A percentile compares a stretch with the other conserved stretches of the same genome.
These are phyloP conservation scores for Valencia hispanica DNA, from an alignment of 2,797 vertebrate genomes.

Conservation along the genomic window DNA sequence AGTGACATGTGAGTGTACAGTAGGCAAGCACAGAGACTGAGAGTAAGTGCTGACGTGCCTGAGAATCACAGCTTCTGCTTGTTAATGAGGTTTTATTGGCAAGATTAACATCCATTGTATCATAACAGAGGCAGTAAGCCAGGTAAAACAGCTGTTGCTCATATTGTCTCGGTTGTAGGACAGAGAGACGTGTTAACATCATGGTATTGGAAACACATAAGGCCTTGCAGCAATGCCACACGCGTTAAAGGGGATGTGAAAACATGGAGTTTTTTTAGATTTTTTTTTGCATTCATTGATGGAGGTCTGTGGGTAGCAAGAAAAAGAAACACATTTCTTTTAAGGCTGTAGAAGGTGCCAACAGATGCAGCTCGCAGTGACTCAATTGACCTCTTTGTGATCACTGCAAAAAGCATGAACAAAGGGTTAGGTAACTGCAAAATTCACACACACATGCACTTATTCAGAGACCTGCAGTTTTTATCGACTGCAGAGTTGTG, in stretches of 20 bases:
- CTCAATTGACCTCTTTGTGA: conserved; percentile 59
- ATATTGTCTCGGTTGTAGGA: conserved; percentile 75
- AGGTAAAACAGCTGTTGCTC: conserved; percentile 81
- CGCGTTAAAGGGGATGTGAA: conserved; percentile 28
- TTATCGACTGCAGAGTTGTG: conserved; percentile 61
- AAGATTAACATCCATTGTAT: conserved; percentile 82
- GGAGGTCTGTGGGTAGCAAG: conserved; percentile 23
- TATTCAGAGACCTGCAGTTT: conserved; percentile 63
- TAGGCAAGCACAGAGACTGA: conserved; percentile 29
- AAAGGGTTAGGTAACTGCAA: conserved; percentile 62
- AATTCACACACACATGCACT: conserved; percentile 59
- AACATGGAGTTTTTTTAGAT: conserved; percentile 6
- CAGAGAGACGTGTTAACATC: conserved; percentile 65
- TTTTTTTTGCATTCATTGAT: conserved; percentile 30
- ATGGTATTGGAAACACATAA: conserved; percentile 65
- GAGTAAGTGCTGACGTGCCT: conserved; percentile 60
- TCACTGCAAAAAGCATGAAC: conserved; percentile 52
- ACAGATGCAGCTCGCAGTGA: conserved; percentile 48
- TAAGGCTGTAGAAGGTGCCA: conserved; percentile 37
- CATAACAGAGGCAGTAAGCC: conserved; percentile 71
- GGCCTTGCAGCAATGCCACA: conserved; percentile 41
- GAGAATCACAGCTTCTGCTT: conserved; percentile 73
- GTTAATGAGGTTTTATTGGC: conserved; percentile 80
- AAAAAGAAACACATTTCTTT: conserved; percentile 40
- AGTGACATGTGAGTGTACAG: background rate